Conservation (phyloP, 2,113 vertebrate species). For the Archocentrus centrarchus region DNA sequence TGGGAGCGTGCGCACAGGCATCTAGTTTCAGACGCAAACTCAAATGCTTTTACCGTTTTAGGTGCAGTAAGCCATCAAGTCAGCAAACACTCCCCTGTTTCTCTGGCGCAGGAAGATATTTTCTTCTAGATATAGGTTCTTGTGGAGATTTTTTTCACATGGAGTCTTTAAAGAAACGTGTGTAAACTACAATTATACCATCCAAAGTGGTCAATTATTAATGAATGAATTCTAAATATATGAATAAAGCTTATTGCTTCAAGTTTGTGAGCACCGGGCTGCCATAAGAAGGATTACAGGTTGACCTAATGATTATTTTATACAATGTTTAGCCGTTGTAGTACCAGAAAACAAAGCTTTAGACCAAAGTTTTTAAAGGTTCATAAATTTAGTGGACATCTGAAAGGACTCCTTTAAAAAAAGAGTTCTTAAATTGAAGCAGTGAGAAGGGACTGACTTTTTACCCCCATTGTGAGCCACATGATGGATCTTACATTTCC, state of each 20-base stretch:
- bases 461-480: not conserved
- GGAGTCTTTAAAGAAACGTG: slow-evolving; percentile 35
- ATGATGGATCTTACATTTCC: not conserved
- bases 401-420: too few relatives aligned
- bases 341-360: not conserved
- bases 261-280: not conserved
- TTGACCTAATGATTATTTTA: not conserved
- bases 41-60: slow-evolving; percentile 21
- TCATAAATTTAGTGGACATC: not conserved
- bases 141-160: slow-evolving; percentile 27
- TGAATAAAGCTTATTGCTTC: not conserved
- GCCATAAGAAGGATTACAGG: not conserved
- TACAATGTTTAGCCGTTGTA: not conserved
- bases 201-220: not conserved
- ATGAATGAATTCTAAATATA: too few relatives aligned
- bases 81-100: not conserved
- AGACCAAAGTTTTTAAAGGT: not conserved
- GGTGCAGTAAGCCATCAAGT: slow-evolving; percentile 9
- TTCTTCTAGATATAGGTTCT: not conserved
- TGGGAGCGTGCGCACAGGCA: not conserved
- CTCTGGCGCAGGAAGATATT: not conserved
- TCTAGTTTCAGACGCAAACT: slow-evolving; percentile 4
- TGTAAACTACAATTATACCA: slow-evolving; percentile 9
- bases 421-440: not conserved
- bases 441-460: not conserved